phyloP scores from a whole-genome alignment of 2,888 invertebrate species.

The Pollenia labialis region DNA sequence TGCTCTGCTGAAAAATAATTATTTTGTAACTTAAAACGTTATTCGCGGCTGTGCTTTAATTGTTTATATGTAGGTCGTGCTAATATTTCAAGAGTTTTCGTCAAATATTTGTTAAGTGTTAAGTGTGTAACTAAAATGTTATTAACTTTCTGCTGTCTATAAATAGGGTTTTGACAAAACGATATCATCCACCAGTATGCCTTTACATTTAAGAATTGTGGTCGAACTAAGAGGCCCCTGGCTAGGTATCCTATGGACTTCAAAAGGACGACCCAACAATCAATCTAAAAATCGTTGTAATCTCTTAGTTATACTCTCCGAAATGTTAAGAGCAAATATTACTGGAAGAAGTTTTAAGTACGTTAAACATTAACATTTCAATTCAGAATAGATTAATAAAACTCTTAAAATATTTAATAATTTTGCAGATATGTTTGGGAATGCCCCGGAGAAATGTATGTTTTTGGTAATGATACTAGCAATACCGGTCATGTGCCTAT shows the following conservation, averaged over 20 bases:
- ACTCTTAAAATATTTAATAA: background rate
- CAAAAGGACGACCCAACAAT: constrained; percentile 57
- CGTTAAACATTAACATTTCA: constrained; percentile 29
- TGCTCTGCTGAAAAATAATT: no score
- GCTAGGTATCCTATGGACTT: constrained; percentile 76
- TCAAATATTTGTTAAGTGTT: no score
- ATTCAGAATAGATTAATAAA: background rate
- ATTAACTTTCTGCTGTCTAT: background rate
- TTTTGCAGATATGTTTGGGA: constrained; percentile 75
- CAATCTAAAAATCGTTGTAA: constrained; percentile 75
- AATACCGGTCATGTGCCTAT: constrained; percentile 74
- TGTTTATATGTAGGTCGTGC: no score
- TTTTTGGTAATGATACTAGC: constrained; percentile 77
- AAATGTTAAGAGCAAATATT: constrained; percentile 76
- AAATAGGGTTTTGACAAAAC: constrained; percentile 77
- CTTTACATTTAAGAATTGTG: constrained; percentile 76
- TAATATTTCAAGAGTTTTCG: no score
- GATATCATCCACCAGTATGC: constrained; percentile 72
- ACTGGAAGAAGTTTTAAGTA: constrained; percentile 77
- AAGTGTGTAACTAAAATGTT: background rate
- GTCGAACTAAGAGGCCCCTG: constrained; percentile 77
- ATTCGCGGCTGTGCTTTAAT: no score
- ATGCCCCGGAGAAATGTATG: constrained; percentile 76
- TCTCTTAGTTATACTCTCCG: constrained; percentile 77
- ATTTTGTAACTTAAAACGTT: no score